Evolutionary conservation across 2,797 vertebrate genomes (phyloP).

Genomic region (Taeniopygia guttata): DNA sequence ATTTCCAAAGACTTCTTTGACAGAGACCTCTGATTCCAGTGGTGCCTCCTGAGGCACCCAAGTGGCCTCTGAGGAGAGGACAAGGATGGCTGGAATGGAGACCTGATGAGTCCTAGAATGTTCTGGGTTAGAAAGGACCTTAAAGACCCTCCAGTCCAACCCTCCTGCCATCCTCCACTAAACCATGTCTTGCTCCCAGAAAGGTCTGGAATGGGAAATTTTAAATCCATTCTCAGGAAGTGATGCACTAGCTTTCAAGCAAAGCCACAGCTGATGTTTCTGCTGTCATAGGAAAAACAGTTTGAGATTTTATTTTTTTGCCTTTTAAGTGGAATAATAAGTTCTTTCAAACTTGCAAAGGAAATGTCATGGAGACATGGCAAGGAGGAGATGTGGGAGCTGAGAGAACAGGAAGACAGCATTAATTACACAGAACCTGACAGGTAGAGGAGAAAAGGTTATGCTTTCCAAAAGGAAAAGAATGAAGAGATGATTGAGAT

Average conservation of each 20-base stretch:
- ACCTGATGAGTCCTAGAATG: background rate
- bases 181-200: background rate
- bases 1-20: background rate
- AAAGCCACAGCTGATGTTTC: background rate
- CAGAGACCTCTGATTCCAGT: background rate
- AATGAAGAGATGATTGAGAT: background rate
- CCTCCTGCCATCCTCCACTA: background rate
- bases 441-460: background rate
- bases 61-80: background rate
- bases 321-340: background rate
- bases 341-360: background rate
- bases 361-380: background rate
- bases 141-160: background rate
- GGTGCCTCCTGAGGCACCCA: fast-evolving
- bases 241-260: background rate
- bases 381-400: background rate
- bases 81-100: background rate
- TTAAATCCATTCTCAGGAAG: background rate
- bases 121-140: background rate
- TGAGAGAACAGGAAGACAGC: background rate
- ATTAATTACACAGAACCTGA: background rate
- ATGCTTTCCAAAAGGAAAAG: background rate
- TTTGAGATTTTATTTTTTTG: background rate
- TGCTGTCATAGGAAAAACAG: background rate
- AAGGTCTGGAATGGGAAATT: background rate